Evolutionary conservation across 2,797 vertebrate species (phyloP), one percentile per base, ranked within the genome.

Genomic region (Microcaecilia unicolor): DNA sequence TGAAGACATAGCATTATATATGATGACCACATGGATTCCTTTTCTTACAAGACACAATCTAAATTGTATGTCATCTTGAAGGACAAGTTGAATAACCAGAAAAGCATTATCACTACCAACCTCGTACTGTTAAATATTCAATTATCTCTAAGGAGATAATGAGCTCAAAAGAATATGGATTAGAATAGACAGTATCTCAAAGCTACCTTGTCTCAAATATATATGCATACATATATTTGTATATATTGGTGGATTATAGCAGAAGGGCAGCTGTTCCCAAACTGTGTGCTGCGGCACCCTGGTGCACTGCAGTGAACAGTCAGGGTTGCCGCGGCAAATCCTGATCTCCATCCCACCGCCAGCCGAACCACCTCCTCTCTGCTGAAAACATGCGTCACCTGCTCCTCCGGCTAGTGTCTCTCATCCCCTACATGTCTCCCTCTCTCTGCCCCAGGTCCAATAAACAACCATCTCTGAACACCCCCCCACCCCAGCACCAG

Each of bases 41-140:
- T 65, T 51, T 59, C 65, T 55, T 58, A 63, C 39, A 56, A 62
- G 50, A 57, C 56, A 49, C 63, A 70, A 74, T 70, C 65, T 70
- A 67, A 74, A 72, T 67, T 64, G 71, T 49, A 72, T 67, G 51
- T 66, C 66, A 65, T 57, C 58, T 43, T 62, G 59, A 66, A 72
- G 64, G 61, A 63, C 4, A 19, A 56, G 39, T 46, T 65, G 63
- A 67, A 70, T 67, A 67, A 66, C 64, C 65, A 65, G 64, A 69
- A 51, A 57, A 62, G 40, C 0, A 1, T 55, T 37, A 26, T 47
- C 49, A 58, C 55, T 29, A 15, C 40, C 41, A 35, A 26, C 37
- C 37, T 25, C 35, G 25, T 35, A 59, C 37, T 34, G 21, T 43
- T 53, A 48, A 56, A 51, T 39, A 55, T 47, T 38, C 48, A 37